phyloP scores from a whole-genome alignment of 2,113 vertebrate genomes.

The Ciconia stormi region DNA sequence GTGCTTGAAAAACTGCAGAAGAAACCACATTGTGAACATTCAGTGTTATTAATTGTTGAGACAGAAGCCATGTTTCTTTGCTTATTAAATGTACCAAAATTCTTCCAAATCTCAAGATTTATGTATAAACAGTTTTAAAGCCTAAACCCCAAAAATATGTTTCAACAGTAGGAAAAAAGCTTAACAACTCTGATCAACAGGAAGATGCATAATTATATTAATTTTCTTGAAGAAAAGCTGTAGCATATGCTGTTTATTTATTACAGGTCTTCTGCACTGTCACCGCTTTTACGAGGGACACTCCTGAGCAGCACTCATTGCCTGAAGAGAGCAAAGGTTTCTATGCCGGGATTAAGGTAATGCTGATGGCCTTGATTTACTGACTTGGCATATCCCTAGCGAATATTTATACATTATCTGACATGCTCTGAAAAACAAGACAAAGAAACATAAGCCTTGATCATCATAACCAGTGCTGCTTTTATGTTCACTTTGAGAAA shows the following conservation, averaged over 20 bases:
- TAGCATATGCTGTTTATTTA: constrained; percentile 1
- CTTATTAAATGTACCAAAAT: not conserved
- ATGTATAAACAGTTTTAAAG: not conserved
- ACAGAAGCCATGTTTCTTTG: not conserved
- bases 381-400: not conserved
- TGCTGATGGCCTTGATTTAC: not conserved
- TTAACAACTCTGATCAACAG: not conserved
- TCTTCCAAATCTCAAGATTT: not conserved
- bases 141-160: not conserved
- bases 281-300: constrained; percentile 69
- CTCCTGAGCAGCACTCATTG: constrained; percentile 66
- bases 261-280: constrained; percentile 80
- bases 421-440: constrained; percentile 8
- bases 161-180: not conserved
- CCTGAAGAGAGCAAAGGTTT: constrained; percentile 80
- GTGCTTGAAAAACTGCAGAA: not conserved
- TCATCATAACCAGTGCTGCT: constrained; percentile 34
- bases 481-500: not conserved
- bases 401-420: constrained; percentile 53
- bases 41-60: not conserved
- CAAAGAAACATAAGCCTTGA: not conserved
- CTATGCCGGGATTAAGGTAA: constrained; percentile 85
- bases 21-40: not conserved
- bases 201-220: not conserved
- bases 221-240: not conserved